Base-by-base conservation (phyloP, 1,140 invertebrate genomes). In the Andrena cerasifolii region DNA sequence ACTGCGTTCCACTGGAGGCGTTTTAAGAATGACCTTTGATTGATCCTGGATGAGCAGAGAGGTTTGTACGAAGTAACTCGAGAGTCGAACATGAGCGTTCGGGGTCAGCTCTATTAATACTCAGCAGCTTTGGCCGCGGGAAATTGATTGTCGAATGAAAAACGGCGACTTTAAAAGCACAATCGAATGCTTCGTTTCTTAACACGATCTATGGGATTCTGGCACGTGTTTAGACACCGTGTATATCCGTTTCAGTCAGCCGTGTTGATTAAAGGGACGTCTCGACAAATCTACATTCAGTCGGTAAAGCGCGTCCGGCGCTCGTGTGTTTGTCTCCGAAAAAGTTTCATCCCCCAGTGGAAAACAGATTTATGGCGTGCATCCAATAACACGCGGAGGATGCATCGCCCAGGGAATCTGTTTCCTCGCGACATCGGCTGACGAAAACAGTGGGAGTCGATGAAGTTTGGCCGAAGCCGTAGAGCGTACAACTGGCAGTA, bases 81-180 rank as follows among this genome's bases (percentile, higher is more conserved):
- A 72, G 61, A 61, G 2, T 1, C 4, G 53, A 14, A 24, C 24
- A 8, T 1, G 24, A 31, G 26, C 10, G 18, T 26, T 7, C 53
- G 36, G 2, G 54, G 53, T 58, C 53, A 40, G 31, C 6, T 24
- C 56, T 43, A 31, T 58, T 28, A 71, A 71, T 71, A 71, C 10
- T n/a, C n/a, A n/a, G n/a, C n/a, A n/a, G n/a, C n/a, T 70, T 40
- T 24, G 51, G 3, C 4, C 21, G 53, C 56, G 31, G 59, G 59
- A 61, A 49, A 49, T 31, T 61, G 49, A 72, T 72, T 49, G 33
- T 61, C 68, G 31, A 49, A 72, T 47, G 56, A 36, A 31, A 14
- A 24, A 40, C 10, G 36, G 3, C 36, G 36, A 5, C 36, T n/a
- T n/a, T n/a, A n/a, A n/a, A n/a, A n/a, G n/a, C n/a, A n/a, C n/a